Conservation (phyloP, 2,113 vertebrate species). For the Saguinus midas region DNA sequence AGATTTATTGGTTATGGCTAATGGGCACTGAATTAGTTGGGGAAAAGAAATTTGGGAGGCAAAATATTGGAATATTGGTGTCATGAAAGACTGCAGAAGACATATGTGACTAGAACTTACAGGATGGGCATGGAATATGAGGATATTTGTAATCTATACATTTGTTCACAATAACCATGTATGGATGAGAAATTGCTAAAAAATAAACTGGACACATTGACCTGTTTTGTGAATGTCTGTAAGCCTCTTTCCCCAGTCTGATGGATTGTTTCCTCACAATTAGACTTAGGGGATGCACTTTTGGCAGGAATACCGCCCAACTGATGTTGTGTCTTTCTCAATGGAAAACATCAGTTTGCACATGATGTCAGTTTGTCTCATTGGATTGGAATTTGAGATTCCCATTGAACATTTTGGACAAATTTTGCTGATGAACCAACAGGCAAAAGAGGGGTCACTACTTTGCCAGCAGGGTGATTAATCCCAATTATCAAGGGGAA, state of each 20-base stretch:
- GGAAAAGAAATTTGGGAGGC: not conserved
- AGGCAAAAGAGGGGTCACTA: not conserved
- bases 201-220: not conserved
- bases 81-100: not conserved
- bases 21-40: not conserved
- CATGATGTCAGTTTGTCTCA: not conserved
- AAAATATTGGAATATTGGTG: not conserved
- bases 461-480: not conserved
- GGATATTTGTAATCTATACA: not conserved
- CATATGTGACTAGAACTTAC: not conserved
- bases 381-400: conserved; percentile 14
- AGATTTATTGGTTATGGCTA: not conserved
- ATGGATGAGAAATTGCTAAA: not conserved
- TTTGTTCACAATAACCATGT: not conserved
- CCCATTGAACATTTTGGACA: not conserved
- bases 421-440: not conserved
- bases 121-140: not conserved
- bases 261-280: not conserved
- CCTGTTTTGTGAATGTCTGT: not conserved
- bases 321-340: not conserved
- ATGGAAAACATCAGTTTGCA: not conserved
- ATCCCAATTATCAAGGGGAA: not conserved
- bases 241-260: not conserved
- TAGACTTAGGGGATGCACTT: not conserved
- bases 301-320: not conserved